Evolutionary conservation across 2,113 vertebrate genomes (phyloP).

Genomic region (Apodemus speciosus): DNA sequence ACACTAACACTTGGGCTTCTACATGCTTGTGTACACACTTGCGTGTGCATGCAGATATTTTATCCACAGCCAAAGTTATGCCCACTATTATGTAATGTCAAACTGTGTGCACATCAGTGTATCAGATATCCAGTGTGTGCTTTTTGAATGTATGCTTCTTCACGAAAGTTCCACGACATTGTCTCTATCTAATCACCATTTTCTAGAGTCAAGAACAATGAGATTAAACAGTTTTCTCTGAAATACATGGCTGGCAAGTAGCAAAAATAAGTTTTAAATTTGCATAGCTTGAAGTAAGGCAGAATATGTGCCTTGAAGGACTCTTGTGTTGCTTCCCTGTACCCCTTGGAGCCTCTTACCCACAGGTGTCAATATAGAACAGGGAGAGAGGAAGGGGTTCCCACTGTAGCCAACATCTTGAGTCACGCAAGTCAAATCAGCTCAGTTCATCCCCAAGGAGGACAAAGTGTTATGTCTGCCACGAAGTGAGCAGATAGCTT

Average conservation of each 20-base stretch:
- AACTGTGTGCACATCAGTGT: background rate
- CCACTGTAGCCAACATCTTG: background rate
- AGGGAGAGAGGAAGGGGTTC: background rate
- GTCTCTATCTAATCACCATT: background rate
- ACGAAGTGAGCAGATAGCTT: background rate
- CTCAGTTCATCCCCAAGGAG: background rate
- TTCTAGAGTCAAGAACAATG: background rate
- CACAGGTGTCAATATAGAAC: background rate
- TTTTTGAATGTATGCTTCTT: background rate
- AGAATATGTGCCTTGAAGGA: background rate
- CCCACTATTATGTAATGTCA: background rate
- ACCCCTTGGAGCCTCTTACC: background rate
- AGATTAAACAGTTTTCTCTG: background rate
- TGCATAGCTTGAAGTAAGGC: background rate
- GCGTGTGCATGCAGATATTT: background rate
- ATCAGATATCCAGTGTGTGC: fast-evolving
- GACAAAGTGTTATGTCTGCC: background rate
- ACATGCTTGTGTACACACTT: background rate
- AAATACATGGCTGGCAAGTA: background rate
- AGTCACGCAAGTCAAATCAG: background rate
- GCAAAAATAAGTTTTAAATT: background rate
- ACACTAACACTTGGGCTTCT: background rate
- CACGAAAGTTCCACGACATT: background rate
- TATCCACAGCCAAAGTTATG: too few relatives aligned
- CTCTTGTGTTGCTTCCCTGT: background rate